Conservation (phyloP, 2,113 vertebrate genomes). For the Crotalus horridus region DNA sequence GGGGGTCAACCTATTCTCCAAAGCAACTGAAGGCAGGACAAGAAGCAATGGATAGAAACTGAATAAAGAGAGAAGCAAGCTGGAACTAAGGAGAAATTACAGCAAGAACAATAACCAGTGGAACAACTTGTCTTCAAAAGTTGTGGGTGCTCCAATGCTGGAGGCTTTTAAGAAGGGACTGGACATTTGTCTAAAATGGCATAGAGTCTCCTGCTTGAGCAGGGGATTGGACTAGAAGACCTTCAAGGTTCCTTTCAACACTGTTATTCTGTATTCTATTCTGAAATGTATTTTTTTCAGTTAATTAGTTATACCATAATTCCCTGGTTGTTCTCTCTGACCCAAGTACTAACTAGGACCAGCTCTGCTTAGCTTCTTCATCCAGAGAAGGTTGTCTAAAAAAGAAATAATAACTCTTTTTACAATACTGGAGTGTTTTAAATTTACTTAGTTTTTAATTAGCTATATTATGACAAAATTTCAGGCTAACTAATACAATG, state of each 20-base stretch:
- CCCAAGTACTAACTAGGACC: background rate
- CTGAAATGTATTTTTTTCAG: background rate
- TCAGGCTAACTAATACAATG: background rate
- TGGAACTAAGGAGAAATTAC: background rate
- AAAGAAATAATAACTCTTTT: conserved; percentile 21
- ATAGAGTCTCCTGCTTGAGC: background rate
- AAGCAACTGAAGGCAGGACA: background rate
- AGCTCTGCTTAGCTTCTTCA: background rate
- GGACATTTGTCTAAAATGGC: background rate
- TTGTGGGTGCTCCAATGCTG: background rate
- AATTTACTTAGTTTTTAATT: background rate
- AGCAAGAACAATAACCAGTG: background rate
- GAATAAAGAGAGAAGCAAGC: background rate
- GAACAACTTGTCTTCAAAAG: background rate
- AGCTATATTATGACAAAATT: background rate
- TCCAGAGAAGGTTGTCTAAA: background rate
- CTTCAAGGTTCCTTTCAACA: background rate
- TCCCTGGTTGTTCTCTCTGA: background rate
- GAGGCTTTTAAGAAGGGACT: background rate
- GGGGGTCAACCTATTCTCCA: background rate
- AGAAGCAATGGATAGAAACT: background rate
- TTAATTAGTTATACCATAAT: background rate
- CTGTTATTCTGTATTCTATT: background rate
- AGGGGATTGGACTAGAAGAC: background rate
- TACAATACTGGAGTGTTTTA: conserved; percentile 18